These are phyloP conservation scores for Oenanthe oenanthe DNA, from an alignment of 2,113 vertebrate species.

Conservation along the genomic window DNA sequence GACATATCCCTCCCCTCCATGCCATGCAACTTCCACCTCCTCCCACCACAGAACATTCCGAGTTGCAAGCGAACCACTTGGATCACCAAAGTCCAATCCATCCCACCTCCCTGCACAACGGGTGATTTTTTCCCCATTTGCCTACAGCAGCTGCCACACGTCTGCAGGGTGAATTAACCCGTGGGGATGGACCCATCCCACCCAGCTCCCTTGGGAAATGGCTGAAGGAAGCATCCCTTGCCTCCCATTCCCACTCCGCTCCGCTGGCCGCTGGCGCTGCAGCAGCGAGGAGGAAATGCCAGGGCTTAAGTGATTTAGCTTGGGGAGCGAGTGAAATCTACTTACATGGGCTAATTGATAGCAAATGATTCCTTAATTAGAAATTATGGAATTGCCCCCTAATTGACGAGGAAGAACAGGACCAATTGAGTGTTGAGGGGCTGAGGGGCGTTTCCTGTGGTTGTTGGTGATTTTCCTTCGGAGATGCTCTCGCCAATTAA, in stretches of 20 bases:
- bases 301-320: conserved; percentile 44
- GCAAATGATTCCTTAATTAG: not conserved
- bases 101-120: not conserved
- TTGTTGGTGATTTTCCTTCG: not conserved
- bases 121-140: not conserved
- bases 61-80: not conserved
- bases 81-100: not conserved
- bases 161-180: not conserved
- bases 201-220: accelerated
- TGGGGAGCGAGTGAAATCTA: not conserved
- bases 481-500: not conserved
- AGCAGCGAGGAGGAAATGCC: not conserved
- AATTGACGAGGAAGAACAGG: not conserved
- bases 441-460: not conserved
- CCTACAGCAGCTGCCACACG: accelerated
- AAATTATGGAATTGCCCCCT: not conserved
- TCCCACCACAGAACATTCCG: not conserved
- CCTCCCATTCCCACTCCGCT: accelerated
- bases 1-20: not conserved
- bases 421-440: not conserved
- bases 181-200: not conserved
- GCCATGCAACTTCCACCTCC: not conserved
- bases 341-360: not conserved
- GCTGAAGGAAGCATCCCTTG: not conserved
- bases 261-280: accelerated